Conservation (phyloP, 2,888 invertebrate species). For the Drosophila conformis region DNA sequence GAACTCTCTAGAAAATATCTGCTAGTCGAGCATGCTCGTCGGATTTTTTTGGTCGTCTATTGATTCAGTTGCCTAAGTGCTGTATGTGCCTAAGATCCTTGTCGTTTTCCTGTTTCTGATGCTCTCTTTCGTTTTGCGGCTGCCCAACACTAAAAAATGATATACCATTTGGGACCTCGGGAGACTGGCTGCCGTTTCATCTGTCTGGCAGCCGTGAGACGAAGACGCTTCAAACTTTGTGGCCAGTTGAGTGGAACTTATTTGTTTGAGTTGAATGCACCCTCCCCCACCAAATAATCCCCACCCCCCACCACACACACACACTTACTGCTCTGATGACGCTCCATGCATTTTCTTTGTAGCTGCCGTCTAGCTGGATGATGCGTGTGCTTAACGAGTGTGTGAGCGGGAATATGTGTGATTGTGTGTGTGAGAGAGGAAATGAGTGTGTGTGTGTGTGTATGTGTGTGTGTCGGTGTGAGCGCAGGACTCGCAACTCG, state of each 20-base stretch:
- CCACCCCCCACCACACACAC: not conserved
- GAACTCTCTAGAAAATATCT: not conserved
- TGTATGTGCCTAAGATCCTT: conserved; percentile 13
- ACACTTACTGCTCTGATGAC: not conserved
- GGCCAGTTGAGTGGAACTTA: conserved; percentile 65
- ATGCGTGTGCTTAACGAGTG: conserved; percentile 1
- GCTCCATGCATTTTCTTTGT: conserved; percentile 17
- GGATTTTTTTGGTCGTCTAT: not conserved
- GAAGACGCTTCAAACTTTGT: conserved; percentile 58
- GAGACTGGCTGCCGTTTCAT: conserved; percentile 46
- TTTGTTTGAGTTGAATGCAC: conserved; percentile 39
- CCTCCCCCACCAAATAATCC: not conserved
- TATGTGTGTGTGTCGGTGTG: not conserved
- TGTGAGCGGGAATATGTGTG: not conserved
- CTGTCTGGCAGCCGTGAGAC: conserved; percentile 29
- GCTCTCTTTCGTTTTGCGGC: conserved; percentile 54
- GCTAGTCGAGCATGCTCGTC: not conserved
- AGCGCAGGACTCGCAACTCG: not conserved
- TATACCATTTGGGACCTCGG: conserved; percentile 33
- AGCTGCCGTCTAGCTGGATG: conserved; percentile 28
- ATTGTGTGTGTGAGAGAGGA: not conserved
- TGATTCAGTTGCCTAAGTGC: not conserved
- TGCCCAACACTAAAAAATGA: conserved; percentile 70
- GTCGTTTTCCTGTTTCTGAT: conserved; percentile 37
- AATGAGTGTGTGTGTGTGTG: not conserved